Percentiles rank a stretch among this genome's conserved stretches.
These are phyloP conservation scores for Minunthozetes semirufus DNA, from an alignment of 2,888 invertebrate genomes.

Conservation along the genomic window DNA sequence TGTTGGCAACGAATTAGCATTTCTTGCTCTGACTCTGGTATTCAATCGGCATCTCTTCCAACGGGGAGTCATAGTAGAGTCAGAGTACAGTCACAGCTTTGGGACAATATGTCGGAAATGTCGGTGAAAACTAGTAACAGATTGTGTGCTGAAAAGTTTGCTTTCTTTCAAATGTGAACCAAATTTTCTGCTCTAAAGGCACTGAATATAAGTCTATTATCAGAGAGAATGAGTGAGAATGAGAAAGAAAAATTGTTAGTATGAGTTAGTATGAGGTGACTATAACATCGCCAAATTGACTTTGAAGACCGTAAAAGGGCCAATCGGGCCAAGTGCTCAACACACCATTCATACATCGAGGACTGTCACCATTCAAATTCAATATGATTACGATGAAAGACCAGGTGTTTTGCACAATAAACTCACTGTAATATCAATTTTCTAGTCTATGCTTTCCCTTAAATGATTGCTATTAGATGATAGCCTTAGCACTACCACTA, in stretches of 20 bases:
- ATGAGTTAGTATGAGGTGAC: constrained; percentile 15
- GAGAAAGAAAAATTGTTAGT: constrained; percentile 5
- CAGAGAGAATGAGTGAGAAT: no score
- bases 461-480: no score
- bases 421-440: neutral
- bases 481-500: no score
- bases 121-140: neutral
- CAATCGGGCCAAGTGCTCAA: constrained; percentile 9
- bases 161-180: neutral
- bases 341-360: neutral
- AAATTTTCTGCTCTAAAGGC: constrained; percentile 1
- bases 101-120: neutral
- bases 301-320: constrained; percentile 17
- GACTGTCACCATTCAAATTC: neutral
- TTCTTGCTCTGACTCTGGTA: neutral
- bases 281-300: constrained; percentile 13
- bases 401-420: neutral
- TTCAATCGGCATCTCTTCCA: neutral
- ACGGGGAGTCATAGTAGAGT: no score
- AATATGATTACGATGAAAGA: neutral
- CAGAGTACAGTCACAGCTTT: neutral
- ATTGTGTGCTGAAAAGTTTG: neutral
- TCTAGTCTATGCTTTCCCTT: neutral
- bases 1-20: neutral
- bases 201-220: constrained; percentile 13